Base-by-base conservation (phyloP, 2,888 invertebrate genomes). In the Nymphalis c-album region DNA sequence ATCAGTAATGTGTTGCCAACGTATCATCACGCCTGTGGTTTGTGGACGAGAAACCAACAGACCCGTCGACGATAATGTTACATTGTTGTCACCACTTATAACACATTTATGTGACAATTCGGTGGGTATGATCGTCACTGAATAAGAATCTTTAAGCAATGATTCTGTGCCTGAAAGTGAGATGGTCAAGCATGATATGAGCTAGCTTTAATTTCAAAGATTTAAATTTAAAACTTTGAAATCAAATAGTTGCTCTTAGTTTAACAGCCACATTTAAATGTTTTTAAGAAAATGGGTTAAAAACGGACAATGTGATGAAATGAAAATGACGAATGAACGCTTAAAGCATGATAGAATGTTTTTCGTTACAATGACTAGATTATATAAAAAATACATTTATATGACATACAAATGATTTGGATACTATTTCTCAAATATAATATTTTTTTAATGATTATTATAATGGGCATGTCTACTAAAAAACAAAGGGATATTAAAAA, bases 101-200 rank as follows among this genome's bases (percentile, higher is more conserved):
- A 94, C 94, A 62, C 95, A 94, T 59, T 91, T 89, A 78, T 94
- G 93, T 4, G 95, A 94, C 81, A 95, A 92, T 46, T 92, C 90
- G 40, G 95, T 95, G 70, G 94, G 93, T 7, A 95, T 87, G 72
- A 95, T 84, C 5, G 94, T 95, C 57, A 95, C 93, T 47, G 93
- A 91, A 79, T 93, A 94, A 50, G 87, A 86, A 77, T 90, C 88
- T 84, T 89, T 90, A 76, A 87, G 82, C 72, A 80, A 90, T 87
- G 76, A 89, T 86, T 81, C 94, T 80, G 78, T 90, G 87, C 82
- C 91, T 92, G 90, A 68, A 89, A 89, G 73, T 70, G 71, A 68
- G 77, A 80, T 79, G 74, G 75, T 71, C 73, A 76, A 77, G 79
- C 75, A 76, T 77, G 77, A 77, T 73, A 50, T 20, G 71, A 73